Base-by-base conservation (phyloP, 35 echinoderm and acorn worm species). In the Apostichopus parvimensis region DNA sequence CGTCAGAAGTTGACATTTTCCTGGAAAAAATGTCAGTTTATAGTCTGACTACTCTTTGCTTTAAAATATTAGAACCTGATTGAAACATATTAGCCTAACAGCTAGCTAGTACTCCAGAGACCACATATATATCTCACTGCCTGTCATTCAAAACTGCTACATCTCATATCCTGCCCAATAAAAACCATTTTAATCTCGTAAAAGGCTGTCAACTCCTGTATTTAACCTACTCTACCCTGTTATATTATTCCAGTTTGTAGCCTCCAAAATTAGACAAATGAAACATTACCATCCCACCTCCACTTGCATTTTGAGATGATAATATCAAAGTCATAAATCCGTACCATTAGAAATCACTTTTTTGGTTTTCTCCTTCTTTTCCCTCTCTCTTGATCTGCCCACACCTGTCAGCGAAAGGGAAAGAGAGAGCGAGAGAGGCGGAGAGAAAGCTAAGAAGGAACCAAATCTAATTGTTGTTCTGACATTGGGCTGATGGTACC, bases 101-200 rank as follows among this genome's bases (percentile, higher is more conserved):
- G 34, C 34, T 45, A 45, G 34, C 34, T 45, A 45, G 34, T 61
- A 61, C 58, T 61, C 58, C 58, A 61, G 58, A 8, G 12, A 12
- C 12, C 12, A 61, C 58, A 8, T 61, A 61, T 61, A 61, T 61
- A 61, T 61, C 58, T 61, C 58, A 61, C 7, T 61, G 12, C 12
- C 12, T 12, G 58, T 61, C 58, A 61, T 61, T 61, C 58, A 61
- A 61, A 45, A 61, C 10, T 61, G 12, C 58, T 61, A 12, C 7
- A 8, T 61, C 58, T 61, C 71, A 22, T 75, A 75, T 22, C 17
- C 7, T 75, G 17, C 71, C 6, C 71, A 75, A 75, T 75, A 75
- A 75, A 61, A 75, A 75, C 71, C 71, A 75, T 75, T 75, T 75
- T 75, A 75, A 75, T 75, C 71, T 75, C 11, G 71, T 75, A 75